Conservation (phyloP, 1,140 invertebrate species). For the Anastrepha ludens region DNA sequence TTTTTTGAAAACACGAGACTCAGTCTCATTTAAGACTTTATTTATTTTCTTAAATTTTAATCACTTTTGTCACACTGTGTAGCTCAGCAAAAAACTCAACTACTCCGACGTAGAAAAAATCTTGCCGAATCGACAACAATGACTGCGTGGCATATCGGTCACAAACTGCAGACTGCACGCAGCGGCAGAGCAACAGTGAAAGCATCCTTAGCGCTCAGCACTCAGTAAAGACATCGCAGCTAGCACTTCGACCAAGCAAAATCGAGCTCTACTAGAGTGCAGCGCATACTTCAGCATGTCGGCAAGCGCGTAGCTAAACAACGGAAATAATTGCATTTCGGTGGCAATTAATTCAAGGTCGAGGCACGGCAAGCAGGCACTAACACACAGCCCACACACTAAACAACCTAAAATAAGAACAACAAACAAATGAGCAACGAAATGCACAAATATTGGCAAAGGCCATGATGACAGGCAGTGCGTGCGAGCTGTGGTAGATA, state of each 20-base stretch:
- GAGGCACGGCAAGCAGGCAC: background rate
- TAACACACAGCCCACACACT: background rate
- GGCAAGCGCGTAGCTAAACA: slow-evolving; percentile 52
- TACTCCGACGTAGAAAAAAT: background rate
- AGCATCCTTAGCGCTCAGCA: slow-evolving; percentile 7
- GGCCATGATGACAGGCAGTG: background rate
- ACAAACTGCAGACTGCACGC: background rate
- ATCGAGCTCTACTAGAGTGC: too few species aligned
- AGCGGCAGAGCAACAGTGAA: background rate
- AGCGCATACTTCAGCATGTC: background rate
- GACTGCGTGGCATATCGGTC: background rate
- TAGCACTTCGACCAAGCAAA: background rate
- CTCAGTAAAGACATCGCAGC: background rate
- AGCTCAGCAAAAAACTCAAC: background rate
- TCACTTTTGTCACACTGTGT: background rate
- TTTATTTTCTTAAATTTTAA: background rate
- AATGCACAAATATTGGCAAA: background rate
- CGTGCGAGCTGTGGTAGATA: background rate
- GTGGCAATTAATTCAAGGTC: slow-evolving; percentile 54
- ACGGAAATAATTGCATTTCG: slow-evolving; percentile 55
- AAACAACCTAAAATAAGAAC: background rate
- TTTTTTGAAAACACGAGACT: too few species aligned
- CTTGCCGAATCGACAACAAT: background rate
- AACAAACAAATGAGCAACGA: slow-evolving; percentile 41
- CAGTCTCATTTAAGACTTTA: too few species aligned